Conservation (phyloP, 1,140 invertebrate genomes). For the Aphidius ervi region DNA sequence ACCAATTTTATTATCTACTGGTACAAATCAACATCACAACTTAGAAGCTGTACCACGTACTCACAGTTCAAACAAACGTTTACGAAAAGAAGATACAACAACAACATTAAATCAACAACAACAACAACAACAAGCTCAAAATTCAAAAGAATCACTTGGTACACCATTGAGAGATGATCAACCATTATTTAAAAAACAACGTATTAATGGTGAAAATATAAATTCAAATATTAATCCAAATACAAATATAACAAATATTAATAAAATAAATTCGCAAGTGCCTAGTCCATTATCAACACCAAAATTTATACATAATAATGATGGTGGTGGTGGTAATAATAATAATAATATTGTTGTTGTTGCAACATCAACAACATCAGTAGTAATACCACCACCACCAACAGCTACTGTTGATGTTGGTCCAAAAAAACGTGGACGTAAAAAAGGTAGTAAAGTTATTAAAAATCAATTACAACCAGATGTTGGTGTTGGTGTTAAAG, state of each 20-base stretch:
- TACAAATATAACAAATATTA: conserved; percentile 26
- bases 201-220: conserved; percentile 48
- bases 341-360: too few relatives aligned
- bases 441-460: conserved; percentile 65
- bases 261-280: conserved; percentile 40
- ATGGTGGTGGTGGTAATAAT: neutral
- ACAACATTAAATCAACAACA: conserved; percentile 20
- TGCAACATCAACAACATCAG: too few relatives aligned
- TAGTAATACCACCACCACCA: too few relatives aligned
- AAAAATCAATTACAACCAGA: conserved; percentile 54
- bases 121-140: conserved; percentile 17
- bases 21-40: conserved; percentile 42
- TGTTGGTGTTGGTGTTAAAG: conserved; percentile 52
- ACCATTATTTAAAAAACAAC: conserved; percentile 36
- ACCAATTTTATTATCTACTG: conserved; percentile 25
- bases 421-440: conserved; percentile 63
- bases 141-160: conserved; percentile 7
- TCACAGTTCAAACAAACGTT: conserved; percentile 60
- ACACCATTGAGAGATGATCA: conserved; percentile 26
- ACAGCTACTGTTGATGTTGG: conserved; percentile 36
- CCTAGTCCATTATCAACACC: conserved; percentile 40
- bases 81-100: conserved; percentile 55
- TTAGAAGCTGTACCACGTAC: conserved; percentile 56
- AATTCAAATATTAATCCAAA: conserved; percentile 21
- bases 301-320: conserved; percentile 3